A percentile compares a stretch with the other conserved stretches of the same genome.
Conservation (phyloP, 1,140 invertebrate species). For the Dinoponera quadriceps region DNA sequence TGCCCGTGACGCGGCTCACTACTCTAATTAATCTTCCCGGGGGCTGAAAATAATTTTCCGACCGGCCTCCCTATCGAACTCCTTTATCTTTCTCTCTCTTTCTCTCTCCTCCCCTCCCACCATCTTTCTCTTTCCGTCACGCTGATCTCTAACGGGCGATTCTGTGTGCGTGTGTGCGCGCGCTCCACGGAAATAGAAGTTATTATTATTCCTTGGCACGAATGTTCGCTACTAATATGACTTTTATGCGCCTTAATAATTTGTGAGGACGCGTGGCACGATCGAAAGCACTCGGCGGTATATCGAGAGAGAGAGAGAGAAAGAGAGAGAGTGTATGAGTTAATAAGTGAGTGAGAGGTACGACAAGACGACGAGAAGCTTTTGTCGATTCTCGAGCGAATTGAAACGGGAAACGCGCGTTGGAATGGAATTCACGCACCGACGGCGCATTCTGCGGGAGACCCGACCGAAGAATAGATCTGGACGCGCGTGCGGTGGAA, state of each 20-base stretch:
- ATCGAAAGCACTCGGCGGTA: background rate
- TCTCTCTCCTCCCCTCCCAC: background rate
- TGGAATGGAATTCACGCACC: background rate
- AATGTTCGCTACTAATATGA: background rate
- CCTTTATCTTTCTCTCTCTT: background rate
- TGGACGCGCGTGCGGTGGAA: background rate
- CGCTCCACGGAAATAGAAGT: constrained; percentile 4
- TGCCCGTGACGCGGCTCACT: constrained; percentile 8
- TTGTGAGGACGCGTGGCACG: background rate
- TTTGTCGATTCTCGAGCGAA: background rate
- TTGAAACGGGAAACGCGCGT: background rate
- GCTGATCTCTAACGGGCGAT: background rate
- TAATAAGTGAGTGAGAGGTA: too few species aligned
- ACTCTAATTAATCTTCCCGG: background rate
- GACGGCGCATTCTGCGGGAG: background rate
- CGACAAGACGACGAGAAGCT: background rate
- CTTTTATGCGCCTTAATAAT: background rate
- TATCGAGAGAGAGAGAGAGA: background rate
- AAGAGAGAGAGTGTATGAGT: too few species aligned
- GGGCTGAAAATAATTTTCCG: constrained; percentile 30
- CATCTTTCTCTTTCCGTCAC: background rate
- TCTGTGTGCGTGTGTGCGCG: background rate
- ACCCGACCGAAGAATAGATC: background rate
- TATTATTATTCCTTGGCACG: constrained; percentile 22
- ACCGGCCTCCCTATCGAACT: background rate